phyloP scores from a whole-genome alignment of 2,113 vertebrate species.

The Erythrocebus patas region DNA sequence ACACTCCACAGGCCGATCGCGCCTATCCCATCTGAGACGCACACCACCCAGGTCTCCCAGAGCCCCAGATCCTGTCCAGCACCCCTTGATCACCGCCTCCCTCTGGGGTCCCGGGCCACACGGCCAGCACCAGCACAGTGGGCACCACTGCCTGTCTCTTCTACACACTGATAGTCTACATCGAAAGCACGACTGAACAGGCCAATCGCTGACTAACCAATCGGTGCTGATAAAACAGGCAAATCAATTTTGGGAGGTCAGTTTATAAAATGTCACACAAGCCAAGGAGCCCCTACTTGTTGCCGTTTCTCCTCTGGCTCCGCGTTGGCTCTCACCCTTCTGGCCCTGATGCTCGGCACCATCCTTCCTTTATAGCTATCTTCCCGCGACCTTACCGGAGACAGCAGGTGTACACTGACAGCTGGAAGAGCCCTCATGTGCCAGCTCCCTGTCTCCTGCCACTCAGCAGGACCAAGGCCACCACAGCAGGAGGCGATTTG shows the following conservation, averaged over 20 bases:
- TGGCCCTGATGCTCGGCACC: neutral
- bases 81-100: neutral
- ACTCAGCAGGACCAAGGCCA: neutral
- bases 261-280: accelerated
- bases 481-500: neutral
- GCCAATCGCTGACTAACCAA: neutral
- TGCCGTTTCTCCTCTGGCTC: neutral
- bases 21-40: neutral
- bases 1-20: accelerated
- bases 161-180: neutral
- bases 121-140: neutral
- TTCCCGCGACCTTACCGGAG: neutral
- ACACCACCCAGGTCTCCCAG: no score
- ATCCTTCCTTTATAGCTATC: neutral
- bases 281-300: neutral
- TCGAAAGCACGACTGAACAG: neutral
- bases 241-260: neutral
- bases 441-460: accelerated
- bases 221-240: no score
- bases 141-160: neutral
- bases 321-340: accelerated
- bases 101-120: no score
- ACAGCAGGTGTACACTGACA: accelerated
- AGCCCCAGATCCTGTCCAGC: neutral
- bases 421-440: no score